A percentile compares a stretch with the other conserved stretches of the same genome.
phyloP scores from a whole-genome alignment of 2,113 vertebrate genomes.

The Melospiza georgiana region DNA sequence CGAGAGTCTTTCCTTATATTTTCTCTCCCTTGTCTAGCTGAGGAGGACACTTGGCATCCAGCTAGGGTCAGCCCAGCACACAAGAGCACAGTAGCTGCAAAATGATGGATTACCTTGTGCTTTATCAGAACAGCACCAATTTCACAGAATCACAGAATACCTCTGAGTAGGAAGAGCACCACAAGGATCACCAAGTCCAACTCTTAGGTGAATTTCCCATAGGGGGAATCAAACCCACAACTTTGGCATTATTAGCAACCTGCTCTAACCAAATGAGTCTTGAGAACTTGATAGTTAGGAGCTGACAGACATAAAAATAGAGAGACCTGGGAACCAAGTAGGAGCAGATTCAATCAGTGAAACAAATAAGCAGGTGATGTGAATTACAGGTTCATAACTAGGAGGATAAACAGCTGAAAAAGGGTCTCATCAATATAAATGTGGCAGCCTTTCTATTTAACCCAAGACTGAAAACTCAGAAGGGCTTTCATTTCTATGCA shows the following conservation, averaged over 20 bases:
- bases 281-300: background rate
- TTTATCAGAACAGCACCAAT: background rate
- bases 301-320: background rate
- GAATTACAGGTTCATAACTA: background rate
- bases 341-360: background rate
- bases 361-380: conserved; percentile 14
- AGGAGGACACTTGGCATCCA: background rate
- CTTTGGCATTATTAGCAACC: background rate
- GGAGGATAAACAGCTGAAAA: background rate
- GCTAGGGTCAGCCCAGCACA: background rate
- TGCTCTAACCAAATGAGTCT: background rate
- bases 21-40: background rate
- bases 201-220: background rate
- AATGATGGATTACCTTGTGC: rapidly evolving
- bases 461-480: rapidly evolving
- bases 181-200: background rate
- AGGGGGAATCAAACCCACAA: background rate
- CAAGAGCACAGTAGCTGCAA: background rate
- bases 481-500: rapidly evolving
- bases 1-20: background rate
- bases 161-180: background rate
- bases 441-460: background rate
- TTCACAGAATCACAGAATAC: background rate
- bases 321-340: background rate
- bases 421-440: background rate